Base-by-base conservation (phyloP, 2,113 vertebrate species). In the Oreotrochilus melanogaster region DNA sequence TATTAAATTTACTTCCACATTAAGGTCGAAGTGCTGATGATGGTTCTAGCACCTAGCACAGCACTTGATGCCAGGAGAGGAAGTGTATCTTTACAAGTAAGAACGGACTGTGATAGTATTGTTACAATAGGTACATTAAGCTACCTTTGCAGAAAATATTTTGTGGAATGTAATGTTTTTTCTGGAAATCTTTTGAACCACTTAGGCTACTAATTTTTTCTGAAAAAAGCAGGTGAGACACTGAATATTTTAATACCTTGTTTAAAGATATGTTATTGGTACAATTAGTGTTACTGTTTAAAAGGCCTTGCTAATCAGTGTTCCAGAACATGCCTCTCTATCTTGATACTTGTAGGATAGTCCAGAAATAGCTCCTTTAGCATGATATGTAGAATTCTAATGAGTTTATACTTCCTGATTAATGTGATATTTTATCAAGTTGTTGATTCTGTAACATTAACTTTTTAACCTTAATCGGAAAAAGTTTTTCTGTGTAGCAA, bases 391-490 rank as follows among this genome's bases (percentile, higher is more conserved):
- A 45, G 93, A 94, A 96, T 97, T 96, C 79, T 85, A 93, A 94
- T 96, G 86, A 88, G 93, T 90, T 79, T 92, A 66, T 78, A 30
- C 45, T 91, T 95, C 85, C 89, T 97, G 95, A 97, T 96, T 96
- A 94, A 94, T 92, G 87, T 96, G 89, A 56, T 96, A 92, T 96
- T 97, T 97, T 96, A 78, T 89, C 66, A 87, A 91, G 76, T 87
- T 80, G 89, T 94, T 94, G 92, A 96, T 48, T 95, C 70, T 85
- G 42, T 96, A 96, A 94, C 93, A 95, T 94, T 96, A 96, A 92
- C 96, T 88, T 97, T 96, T 96, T 96, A 96, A 95, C 92, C 91
- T 89, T 95, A 96, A 96, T 96, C 97, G 95, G 85, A 88, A 94
- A 90, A 96, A 82, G 60, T 90, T 85, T 96, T 96, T 91, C 81